These are phyloP conservation scores for Dasyornis broadbenti DNA, from an alignment of 2,113 vertebrate genomes.

Conservation along the genomic window DNA sequence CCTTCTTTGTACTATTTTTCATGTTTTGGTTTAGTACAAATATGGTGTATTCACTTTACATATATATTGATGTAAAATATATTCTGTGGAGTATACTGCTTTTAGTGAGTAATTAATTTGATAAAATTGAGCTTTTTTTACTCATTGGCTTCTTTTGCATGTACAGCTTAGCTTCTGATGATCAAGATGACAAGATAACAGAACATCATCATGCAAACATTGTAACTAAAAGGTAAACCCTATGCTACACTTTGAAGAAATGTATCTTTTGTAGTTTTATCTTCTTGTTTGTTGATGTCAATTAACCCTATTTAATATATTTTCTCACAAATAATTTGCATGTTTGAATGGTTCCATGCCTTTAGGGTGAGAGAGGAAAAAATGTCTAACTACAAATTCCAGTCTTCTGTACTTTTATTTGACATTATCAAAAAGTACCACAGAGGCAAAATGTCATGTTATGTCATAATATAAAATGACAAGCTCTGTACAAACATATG, in stretches of 20 bases:
- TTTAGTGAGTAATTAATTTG: constrained; percentile 27
- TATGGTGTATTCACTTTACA: background rate
- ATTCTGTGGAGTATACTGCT: background rate
- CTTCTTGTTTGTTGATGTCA: background rate
- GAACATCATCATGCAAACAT: background rate
- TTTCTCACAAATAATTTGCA: background rate
- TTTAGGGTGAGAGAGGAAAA: background rate
- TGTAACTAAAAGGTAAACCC: background rate
- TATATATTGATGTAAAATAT: background rate
- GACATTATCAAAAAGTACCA: constrained; percentile 35
- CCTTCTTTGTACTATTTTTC: background rate
- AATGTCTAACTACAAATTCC: background rate
- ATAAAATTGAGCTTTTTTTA: background rate
- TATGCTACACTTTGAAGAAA: background rate
- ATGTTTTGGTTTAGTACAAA: background rate
- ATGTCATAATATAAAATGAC: constrained; percentile 10
- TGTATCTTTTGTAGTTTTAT: background rate
- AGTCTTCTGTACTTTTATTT: constrained; percentile 1
- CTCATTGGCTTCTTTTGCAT: background rate
- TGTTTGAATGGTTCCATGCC: background rate
- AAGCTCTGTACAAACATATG: background rate
- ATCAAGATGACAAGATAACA: background rate
- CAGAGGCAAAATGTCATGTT: background rate
- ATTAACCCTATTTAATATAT: background rate
- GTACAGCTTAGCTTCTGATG: background rate